Base-by-base conservation (phyloP, 2,113 vertebrate species). In the Xiphophorus maculatus region DNA sequence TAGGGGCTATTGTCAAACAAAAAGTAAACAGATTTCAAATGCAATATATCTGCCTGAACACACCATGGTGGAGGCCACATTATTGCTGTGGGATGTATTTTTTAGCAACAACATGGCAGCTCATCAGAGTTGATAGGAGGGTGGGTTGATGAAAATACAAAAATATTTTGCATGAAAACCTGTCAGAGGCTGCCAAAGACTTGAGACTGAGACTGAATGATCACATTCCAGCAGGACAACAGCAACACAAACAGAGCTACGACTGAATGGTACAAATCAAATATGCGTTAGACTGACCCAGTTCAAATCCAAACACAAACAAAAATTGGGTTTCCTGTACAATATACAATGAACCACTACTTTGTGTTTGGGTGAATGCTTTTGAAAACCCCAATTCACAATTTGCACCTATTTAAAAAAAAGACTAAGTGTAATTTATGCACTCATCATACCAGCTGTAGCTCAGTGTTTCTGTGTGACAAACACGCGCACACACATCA, bases 401-500 rank as follows among this genome's bases (percentile, higher is more conserved):
- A 77, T 74, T 77, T 71, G 13, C 64, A 71, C 35, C 60, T 51
- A 5, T 5, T 63, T 64, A 70, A 17, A 71, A 48, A 48, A 48
- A 19, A 48, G 15, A 6, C 17, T 2, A 72, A 51, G 10, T 71
- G 48, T 86, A 66, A 78, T 82, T 80, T 85, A 60, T 33, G 58
- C 70, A 69, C 65, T 88, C 75, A 85, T 89, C 84, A 81, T 66
- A 73, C 62, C 72, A 40, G 65, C 66, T 75, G 37, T 71, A 72
- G 48, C 64, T 73, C 54, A 60, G 35, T 66, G 27, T 64, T 81
- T 67, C 60, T 35, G 37, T 74, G 63, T 19, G 25, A 63, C 67
- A 76, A 72, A 42, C n/a, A 48, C 70, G 7, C 33, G 12, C 35
- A 37, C 10, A 37, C 35, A 12, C 35, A 37, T 11, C 10, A 37